A percentile compares a stretch with the other conserved stretches of the same genome.
These are phyloP conservation scores for Atherinomorus stipes DNA, from an alignment of 2,113 vertebrate genomes.

Conservation along the genomic window DNA sequence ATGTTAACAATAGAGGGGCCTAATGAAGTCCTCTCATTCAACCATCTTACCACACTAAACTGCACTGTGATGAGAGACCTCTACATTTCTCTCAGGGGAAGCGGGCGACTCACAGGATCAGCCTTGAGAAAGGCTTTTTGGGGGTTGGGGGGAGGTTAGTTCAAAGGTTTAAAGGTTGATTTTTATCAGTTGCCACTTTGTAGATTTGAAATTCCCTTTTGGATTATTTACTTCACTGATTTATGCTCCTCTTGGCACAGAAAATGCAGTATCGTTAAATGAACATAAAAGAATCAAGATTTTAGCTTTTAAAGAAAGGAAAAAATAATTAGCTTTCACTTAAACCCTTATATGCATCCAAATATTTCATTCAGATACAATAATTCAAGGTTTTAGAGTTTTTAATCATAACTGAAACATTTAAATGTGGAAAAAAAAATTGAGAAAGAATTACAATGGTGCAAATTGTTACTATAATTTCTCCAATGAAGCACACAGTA, in stretches of 20 bases:
- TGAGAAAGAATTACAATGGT: background rate
- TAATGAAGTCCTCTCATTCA: conserved; percentile 83
- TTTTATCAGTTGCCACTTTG: conserved; percentile 56
- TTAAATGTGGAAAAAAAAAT: background rate
- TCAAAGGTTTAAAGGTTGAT: conserved; percentile 60
- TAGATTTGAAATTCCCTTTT: conserved; percentile 47
- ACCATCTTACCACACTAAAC: conserved; percentile 76
- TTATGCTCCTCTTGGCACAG: background rate
- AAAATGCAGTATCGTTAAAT: background rate
- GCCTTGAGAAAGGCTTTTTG: conserved; percentile 57
- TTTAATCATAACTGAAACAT: background rate
- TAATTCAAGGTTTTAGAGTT: background rate
- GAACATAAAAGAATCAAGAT: background rate
- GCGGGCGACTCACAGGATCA: conserved; percentile 51
- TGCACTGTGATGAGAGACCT: conserved; percentile 75
- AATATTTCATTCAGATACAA: background rate
- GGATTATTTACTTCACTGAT: conserved; percentile 3
- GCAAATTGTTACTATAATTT: no score
- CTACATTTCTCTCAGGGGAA: conserved; percentile 53
- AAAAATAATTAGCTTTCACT: background rate
- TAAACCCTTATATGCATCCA: background rate
- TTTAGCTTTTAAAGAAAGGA: background rate
- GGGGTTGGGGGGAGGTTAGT: background rate
- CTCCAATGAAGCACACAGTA: background rate
- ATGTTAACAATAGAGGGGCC: conserved; percentile 86